These are phyloP conservation scores for Meriones psammophilus DNA, from an alignment of 2,797 vertebrate genomes.

Conservation along the genomic window DNA sequence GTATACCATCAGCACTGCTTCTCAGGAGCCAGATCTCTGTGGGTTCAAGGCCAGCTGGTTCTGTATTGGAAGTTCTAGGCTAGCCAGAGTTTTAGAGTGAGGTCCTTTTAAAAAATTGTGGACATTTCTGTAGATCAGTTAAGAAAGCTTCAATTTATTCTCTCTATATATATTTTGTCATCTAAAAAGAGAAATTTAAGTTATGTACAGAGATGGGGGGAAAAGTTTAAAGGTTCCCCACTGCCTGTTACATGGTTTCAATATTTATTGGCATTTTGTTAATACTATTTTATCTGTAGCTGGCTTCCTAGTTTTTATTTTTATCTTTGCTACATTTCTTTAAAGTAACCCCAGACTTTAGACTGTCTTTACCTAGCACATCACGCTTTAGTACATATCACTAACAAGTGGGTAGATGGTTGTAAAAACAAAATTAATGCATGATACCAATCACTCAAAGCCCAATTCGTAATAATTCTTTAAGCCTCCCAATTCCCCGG, in stretches of 20 bases:
- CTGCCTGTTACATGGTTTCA: not conserved
- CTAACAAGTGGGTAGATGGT: not conserved
- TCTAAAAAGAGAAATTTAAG: slow-evolving; percentile 46
- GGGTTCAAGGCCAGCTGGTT: not conserved
- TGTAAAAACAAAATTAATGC: not conserved
- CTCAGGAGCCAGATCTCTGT: not conserved
- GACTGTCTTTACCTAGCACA: slow-evolving; percentile 5
- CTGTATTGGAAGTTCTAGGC: not conserved
- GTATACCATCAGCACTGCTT: not conserved
- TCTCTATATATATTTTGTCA: not conserved
- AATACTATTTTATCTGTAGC: not conserved
- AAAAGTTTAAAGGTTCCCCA: not conserved
- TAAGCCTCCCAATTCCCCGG: not conserved
- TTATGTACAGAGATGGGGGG: not conserved
- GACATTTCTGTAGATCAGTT: slow-evolving; percentile 14
- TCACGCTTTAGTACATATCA: not conserved
- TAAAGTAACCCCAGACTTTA: not conserved
- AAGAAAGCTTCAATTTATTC: slow-evolving; percentile 36
- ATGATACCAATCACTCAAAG: not conserved
- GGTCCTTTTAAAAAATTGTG: not conserved
- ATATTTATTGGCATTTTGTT: not conserved
- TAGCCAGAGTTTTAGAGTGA: not conserved
- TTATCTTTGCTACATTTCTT: slow-evolving; percentile 12
- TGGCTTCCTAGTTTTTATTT: not conserved
- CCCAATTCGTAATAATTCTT: slow-evolving; percentile 12